These are phyloP conservation scores for Cetonia aurata DNA, from an alignment of 2,888 invertebrate genomes.

Conservation along the genomic window DNA sequence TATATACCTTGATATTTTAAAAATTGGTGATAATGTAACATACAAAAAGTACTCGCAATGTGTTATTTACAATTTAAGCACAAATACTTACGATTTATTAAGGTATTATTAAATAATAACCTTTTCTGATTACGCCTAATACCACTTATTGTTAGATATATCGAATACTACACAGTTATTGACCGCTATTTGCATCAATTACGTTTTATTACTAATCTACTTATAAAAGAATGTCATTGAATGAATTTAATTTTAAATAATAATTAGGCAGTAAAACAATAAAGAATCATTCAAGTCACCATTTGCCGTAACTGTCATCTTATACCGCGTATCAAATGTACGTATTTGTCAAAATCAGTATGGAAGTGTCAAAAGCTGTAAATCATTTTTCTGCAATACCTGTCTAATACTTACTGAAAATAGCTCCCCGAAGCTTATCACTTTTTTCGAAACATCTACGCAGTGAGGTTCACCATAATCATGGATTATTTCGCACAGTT, in stretches of 20 bases:
- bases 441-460: slow-evolving; percentile 72
- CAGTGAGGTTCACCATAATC: slow-evolving; percentile 81
- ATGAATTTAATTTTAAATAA: slow-evolving; percentile 14
- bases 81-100: too few species aligned
- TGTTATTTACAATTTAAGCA: too few species aligned
- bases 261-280: neutral
- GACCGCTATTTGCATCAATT: too few species aligned
- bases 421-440: slow-evolving; percentile 91
- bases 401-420: slow-evolving; percentile 76
- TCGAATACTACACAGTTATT: too few species aligned
- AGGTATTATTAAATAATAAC: too few species aligned
- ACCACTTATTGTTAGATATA: too few species aligned
- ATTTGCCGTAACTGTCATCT: slow-evolving; percentile 1
- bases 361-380: neutral
- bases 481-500: slow-evolving; percentile 90
- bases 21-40: too few species aligned
- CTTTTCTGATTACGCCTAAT: too few species aligned
- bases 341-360: neutral
- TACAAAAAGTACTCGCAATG: too few species aligned
- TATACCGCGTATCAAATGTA: neutral
- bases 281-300: slow-evolving; percentile 28
- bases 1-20: too few species aligned
- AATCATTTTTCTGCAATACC: neutral
- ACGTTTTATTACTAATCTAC: too few species aligned
- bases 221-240: neutral